phyloP scores from a whole-genome alignment of 2,888 invertebrate genomes.

The Hydraecia micacea region DNA sequence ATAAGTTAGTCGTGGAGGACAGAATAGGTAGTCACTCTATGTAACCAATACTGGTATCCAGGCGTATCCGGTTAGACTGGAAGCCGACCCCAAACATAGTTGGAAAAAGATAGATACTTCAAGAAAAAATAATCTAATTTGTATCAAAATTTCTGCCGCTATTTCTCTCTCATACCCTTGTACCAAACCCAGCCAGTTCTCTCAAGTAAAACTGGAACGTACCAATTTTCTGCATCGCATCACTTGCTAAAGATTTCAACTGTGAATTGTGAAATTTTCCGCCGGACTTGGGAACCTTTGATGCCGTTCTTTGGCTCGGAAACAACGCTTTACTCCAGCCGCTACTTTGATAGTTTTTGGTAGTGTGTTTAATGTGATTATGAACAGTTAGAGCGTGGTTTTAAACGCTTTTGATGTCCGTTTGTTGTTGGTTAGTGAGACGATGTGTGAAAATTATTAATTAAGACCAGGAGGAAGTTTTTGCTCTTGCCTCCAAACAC shows the following conservation, averaged over 20 bases:
- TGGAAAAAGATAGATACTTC: neutral
- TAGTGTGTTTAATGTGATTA: conserved; percentile 31
- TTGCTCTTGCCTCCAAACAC: neutral
- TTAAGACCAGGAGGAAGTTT: neutral
- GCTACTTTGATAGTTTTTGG: conserved; percentile 32
- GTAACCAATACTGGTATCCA: neutral
- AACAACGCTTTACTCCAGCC: conserved; percentile 23
- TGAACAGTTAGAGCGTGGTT: conserved; percentile 7
- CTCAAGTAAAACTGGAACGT: conserved; percentile 65
- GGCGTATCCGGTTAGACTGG: neutral
- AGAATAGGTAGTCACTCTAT: neutral
- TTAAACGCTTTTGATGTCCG: conserved; percentile 30
- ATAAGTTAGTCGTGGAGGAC: neutral
- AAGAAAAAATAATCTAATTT: conserved; percentile 2
- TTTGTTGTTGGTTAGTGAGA: neutral
- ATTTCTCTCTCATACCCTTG: conserved; percentile 16
- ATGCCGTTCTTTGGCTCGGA: conserved; percentile 48
- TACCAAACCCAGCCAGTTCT: conserved; percentile 45
- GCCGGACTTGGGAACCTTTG: conserved; percentile 59
- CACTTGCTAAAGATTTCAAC: conserved; percentile 75
- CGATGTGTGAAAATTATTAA: neutral
- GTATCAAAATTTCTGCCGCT: conserved; percentile 4
- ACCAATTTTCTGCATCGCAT: conserved; percentile 81
- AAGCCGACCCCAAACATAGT: neutral
- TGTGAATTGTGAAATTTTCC: conserved; percentile 73